A percentile compares a stretch with the other conserved stretches of the same genome.
Evolutionary conservation across 2,888 invertebrate species (phyloP).

Genomic region (Conomelus anceps): DNA sequence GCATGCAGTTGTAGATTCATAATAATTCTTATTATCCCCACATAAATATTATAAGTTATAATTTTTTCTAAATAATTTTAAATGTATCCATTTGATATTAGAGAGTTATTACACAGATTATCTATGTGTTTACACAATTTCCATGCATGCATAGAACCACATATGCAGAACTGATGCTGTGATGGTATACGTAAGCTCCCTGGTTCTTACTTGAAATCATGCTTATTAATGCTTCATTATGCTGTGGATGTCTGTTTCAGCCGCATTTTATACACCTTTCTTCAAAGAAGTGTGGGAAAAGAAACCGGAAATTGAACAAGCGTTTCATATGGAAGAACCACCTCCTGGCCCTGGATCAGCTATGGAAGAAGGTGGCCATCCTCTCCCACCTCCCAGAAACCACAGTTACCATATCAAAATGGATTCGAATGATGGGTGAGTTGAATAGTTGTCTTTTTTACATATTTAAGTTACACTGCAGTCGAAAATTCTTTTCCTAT

Average conservation of each 20-base stretch:
- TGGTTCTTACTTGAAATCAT: background rate
- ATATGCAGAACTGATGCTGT: no score
- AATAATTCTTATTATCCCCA: background rate
- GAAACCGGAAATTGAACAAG: conserved; percentile 89
- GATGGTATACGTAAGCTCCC: no score
- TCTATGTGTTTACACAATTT: no score
- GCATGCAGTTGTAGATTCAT: no score
- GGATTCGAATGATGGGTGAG: conserved; percentile 38
- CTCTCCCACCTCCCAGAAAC: conserved; percentile 63
- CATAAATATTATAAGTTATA: no score
- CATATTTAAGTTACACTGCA: no score
- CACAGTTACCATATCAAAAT: conserved; percentile 69
- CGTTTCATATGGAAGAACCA: conserved; percentile 79
- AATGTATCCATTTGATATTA: no score
- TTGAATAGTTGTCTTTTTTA: conserved; percentile 33
- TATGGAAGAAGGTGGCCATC: conserved; percentile 59
- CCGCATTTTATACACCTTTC: conserved; percentile 91
- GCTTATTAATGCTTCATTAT: background rate
- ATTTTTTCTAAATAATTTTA: no score
- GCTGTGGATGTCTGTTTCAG: conserved; percentile 46
- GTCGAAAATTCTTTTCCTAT: no score
- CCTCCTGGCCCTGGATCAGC: conserved; percentile 39
- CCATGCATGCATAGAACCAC: no score
- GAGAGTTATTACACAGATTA: no score
- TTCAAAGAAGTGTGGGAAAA: conserved; percentile 95